These are phyloP conservation scores for Scomberomorus guttatus DNA, from an alignment of 2,797 vertebrate species.

Conservation along the genomic window DNA sequence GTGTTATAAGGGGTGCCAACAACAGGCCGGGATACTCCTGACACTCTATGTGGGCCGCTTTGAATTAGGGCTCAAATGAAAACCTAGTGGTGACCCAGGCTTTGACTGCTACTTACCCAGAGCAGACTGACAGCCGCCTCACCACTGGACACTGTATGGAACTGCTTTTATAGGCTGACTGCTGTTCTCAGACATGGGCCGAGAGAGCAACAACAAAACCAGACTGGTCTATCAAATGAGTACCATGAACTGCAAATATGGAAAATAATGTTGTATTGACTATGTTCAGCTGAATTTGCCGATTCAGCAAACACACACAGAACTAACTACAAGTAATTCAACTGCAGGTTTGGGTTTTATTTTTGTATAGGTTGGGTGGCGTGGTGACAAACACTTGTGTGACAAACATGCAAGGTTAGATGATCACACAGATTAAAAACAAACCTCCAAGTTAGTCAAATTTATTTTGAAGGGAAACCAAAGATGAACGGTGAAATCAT, in stretches of 20 bases:
- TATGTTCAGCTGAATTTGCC: not conserved
- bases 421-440: too few species aligned
- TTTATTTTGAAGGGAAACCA: too few species aligned
- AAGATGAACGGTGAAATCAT: too few species aligned
- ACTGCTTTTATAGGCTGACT: constrained; percentile 48
- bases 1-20: constrained; percentile 73
- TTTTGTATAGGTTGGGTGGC: too few species aligned
- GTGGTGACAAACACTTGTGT: too few species aligned
- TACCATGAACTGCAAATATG: not conserved
- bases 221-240: not conserved
- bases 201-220: constrained; percentile 21
- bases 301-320: not conserved
- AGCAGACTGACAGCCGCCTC: constrained; percentile 72
- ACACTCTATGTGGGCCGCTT: constrained; percentile 79
- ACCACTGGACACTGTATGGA: constrained; percentile 56
- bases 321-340: not conserved
- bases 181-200: constrained; percentile 27
- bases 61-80: constrained; percentile 83
- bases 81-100: constrained; percentile 79
- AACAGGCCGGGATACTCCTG: constrained; percentile 69
- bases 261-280: not conserved
- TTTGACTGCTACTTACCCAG: constrained; percentile 63
- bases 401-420: too few species aligned
- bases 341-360: too few species aligned
- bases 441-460: too few species aligned